Conservation (phyloP, 2,888 invertebrate genomes). For the Oasisia sp. region DNA sequence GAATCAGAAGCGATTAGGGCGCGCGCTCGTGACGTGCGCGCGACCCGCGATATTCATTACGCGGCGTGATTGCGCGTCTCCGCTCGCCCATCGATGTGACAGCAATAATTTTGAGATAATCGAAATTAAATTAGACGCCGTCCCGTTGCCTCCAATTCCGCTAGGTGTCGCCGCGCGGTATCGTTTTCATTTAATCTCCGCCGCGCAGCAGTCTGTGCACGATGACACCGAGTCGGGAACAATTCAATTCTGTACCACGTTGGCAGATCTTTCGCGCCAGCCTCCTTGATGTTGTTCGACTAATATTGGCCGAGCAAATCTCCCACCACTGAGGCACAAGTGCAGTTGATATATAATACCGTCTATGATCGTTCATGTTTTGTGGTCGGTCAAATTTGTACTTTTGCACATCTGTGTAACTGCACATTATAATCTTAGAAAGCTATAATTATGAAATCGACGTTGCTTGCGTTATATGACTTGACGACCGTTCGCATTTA, state of each 20-base stretch:
- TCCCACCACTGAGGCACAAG: too few species aligned
- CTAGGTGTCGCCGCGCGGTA: constrained; percentile 1
- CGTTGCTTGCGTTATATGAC: neutral
- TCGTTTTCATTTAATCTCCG: constrained; percentile 3
- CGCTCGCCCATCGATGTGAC: neutral
- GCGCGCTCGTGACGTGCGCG: neutral
- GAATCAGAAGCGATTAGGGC: constrained; percentile 6
- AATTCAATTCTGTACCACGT: neutral
- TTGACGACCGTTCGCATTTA: neutral
- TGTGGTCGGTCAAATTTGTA: too few species aligned
- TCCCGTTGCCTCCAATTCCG: neutral
- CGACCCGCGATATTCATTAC: constrained; percentile 17
- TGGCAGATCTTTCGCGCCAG: neutral
- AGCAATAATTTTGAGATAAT: constrained; percentile 17
- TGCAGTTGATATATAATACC: too few species aligned
- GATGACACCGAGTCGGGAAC: neutral
- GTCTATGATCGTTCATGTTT: too few species aligned
- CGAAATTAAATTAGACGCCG: constrained; percentile 4
- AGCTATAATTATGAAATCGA: neutral
- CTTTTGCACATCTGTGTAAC: neutral
- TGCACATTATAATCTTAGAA: neutral
- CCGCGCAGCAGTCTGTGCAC: neutral
- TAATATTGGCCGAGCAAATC: too few species aligned
- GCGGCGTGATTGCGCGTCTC: neutral
- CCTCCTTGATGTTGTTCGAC: neutral